Conservation (phyloP, 2,797 vertebrate species). For the Sandelia bainsii region DNA sequence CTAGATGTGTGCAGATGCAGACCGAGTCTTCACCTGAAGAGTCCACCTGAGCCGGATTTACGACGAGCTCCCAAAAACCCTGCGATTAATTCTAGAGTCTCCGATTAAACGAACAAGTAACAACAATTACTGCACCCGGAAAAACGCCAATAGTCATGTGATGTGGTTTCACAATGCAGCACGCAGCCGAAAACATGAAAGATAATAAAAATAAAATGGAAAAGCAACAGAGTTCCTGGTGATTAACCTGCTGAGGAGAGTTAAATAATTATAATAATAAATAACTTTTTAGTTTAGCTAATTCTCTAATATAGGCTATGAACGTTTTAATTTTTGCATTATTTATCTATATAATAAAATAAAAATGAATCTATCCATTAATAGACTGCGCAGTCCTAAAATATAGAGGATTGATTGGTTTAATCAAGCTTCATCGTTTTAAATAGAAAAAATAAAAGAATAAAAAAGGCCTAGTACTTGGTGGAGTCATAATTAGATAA, state of each 20-base stretch:
- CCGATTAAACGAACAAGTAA: slow-evolving; percentile 4
- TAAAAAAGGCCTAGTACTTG: no score
- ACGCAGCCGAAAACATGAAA: neutral
- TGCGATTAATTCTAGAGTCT: neutral
- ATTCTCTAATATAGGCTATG: neutral
- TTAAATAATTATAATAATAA: no score
- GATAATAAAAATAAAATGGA: neutral
- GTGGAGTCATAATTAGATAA: no score
- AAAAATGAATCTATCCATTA: neutral
- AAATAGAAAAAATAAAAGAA: no score
- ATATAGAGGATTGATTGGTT: neutral
- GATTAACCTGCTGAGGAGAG: neutral
- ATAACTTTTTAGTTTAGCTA: neutral
- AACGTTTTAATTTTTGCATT: neutral
- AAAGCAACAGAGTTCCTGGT: neutral
- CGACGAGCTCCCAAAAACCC: neutral
- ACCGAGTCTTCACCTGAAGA: slow-evolving; percentile 9
- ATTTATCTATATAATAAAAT: neutral
- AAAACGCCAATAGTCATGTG: neutral
- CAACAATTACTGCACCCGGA: neutral
- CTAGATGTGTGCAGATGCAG: slow-evolving; percentile 3
- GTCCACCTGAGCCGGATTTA: slow-evolving; percentile 4
- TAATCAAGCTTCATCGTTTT: no score
- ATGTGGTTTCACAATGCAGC: neutral
- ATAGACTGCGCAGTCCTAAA: neutral